These are phyloP conservation scores for human DNA, from an alignment of 2,113 vertebrate genomes.

Conservation along the genomic window GRCh38 chr11:131040001-131040500, in stretches of 20 bases:
- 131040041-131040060: background rate
- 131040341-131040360: background rate
- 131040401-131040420: background rate
- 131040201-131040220: slow-evolving; percentile 4
- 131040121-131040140: background rate
- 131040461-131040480: background rate
- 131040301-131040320: background rate
- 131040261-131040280: slow-evolving; percentile 45
- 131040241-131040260: slow-evolving; percentile 4
- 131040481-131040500: background rate
- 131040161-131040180: background rate
- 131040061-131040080: background rate
- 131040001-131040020: background rate
- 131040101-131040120: background rate
- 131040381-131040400: background rate
- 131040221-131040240: slow-evolving; percentile 34
- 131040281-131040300: slow-evolving; percentile 26
- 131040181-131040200: background rate
- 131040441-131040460: background rate
- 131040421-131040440: background rate
- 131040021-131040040: background rate
- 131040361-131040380: background rate
- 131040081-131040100: background rate
- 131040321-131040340: slow-evolving; percentile 20
- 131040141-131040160: background rate